phyloP scores from a whole-genome alignment of 2,113 vertebrate species.

The Neopipo cinnamomea region DNA sequence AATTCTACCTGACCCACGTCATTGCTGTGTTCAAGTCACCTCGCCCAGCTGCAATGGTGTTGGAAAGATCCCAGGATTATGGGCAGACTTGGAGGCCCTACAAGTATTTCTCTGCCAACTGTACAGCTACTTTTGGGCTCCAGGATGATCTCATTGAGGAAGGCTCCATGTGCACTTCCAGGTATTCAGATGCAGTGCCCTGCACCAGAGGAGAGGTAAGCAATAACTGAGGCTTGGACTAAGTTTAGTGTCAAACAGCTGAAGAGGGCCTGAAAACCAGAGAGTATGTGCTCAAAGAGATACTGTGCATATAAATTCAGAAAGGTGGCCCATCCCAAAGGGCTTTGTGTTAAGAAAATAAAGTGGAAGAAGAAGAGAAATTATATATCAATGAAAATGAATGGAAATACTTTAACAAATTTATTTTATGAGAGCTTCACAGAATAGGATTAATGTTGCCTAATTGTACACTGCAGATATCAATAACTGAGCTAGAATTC shows the following conservation, averaged over 20 bases:
- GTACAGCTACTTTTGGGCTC: slow-evolving; percentile 81
- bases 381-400: not conserved
- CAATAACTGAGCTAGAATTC: not conserved
- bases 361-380: not conserved
- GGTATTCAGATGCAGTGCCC: slow-evolving; percentile 79
- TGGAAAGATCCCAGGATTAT: slow-evolving; percentile 85
- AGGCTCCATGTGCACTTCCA: slow-evolving; percentile 83
- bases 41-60: slow-evolving; percentile 82
- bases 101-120: slow-evolving; percentile 85
- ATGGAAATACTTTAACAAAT: not conserved
- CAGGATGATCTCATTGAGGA: slow-evolving; percentile 77
- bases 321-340: not conserved
- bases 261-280: not conserved
- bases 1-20: slow-evolving; percentile 84
- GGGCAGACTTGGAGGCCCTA: slow-evolving; percentile 83
- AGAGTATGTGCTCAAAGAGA: not conserved
- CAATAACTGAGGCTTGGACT: not conserved
- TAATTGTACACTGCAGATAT: not conserved
- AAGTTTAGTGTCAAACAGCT: not conserved
- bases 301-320: not conserved
- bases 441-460: not conserved
- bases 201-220: slow-evolving; percentile 88
- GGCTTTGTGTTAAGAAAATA: not conserved
- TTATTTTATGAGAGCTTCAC: not conserved
- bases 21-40: slow-evolving; percentile 85